Evolutionary conservation across 2,888 invertebrate species (phyloP).

Genomic region (Drosophila paramelanica): DNA sequence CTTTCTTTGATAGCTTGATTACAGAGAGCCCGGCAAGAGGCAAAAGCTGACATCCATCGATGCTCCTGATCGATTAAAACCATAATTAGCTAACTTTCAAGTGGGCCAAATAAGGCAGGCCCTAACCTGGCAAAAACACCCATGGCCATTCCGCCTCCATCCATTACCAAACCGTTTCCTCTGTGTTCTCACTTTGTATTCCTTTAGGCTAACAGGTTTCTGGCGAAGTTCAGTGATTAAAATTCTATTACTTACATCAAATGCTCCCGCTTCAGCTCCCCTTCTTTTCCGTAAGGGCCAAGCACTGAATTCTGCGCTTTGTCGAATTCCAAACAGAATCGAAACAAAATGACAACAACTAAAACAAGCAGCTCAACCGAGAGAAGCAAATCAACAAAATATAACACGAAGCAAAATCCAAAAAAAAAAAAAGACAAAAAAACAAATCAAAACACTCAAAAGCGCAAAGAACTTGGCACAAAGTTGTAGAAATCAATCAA

Average conservation of each 20-base stretch:
- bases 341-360: slow-evolving; percentile 39
- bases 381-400: background rate
- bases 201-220: slow-evolving; percentile 1
- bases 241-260: slow-evolving; percentile 64
- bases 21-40: slow-evolving; percentile 21
- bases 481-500: slow-evolving; percentile 74
- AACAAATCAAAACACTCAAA: slow-evolving; percentile 32
- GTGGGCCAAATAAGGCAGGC: slow-evolving; percentile 26
- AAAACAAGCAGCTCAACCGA: slow-evolving; percentile 5
- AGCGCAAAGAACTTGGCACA: slow-evolving; percentile 48
- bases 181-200: background rate
- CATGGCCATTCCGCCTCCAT: background rate
- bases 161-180: background rate
- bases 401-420: background rate
- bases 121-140: background rate
- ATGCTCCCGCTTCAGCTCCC: background rate
- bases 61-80: slow-evolving; percentile 67
- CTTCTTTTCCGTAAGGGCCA: background rate
- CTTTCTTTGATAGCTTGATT: slow-evolving; percentile 59
- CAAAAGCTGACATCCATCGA: slow-evolving; percentile 25
- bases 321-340: slow-evolving; percentile 31
- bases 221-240: slow-evolving; percentile 60
- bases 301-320: slow-evolving; percentile 32
- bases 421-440: slow-evolving; percentile 28
- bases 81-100: slow-evolving; percentile 76